Conservation (phyloP, 2,888 invertebrate species). For the Papilio elwesi region DNA sequence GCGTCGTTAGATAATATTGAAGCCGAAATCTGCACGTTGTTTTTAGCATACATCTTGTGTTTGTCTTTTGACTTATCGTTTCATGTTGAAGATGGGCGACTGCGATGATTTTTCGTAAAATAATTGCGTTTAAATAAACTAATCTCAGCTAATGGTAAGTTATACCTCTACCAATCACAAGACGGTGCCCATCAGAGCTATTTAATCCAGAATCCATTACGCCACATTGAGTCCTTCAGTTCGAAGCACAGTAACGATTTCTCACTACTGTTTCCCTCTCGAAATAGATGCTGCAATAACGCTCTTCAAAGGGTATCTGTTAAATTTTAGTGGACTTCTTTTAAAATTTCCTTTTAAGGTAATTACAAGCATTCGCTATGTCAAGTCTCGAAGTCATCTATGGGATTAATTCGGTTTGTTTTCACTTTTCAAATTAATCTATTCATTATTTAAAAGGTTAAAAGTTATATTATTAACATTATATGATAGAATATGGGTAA, state of each 20-base stretch:
- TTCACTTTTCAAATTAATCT: conserved; percentile 2
- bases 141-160: conserved; percentile 1
- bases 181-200: no score
- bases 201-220: no score
- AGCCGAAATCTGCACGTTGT: conserved; percentile 18
- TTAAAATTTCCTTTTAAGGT: background rate
- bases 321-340: background rate
- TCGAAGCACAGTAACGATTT: no score
- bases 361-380: background rate
- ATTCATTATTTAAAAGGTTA: background rate
- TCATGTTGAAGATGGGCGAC: background rate
- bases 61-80: background rate
- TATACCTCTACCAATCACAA: conserved; percentile 1
- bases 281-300: no score
- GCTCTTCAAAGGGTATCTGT: no score
- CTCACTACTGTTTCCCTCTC: no score
- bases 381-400: background rate
- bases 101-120: background rate
- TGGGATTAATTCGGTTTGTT: background rate
- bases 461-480: background rate
- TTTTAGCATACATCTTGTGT: conserved; percentile 19
- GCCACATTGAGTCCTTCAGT: no score
- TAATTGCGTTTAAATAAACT: background rate
- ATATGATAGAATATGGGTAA: background rate
- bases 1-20: conserved; percentile 26